Conservation (phyloP, 2,888 invertebrate genomes). For the Tetranychus truncatus region DNA sequence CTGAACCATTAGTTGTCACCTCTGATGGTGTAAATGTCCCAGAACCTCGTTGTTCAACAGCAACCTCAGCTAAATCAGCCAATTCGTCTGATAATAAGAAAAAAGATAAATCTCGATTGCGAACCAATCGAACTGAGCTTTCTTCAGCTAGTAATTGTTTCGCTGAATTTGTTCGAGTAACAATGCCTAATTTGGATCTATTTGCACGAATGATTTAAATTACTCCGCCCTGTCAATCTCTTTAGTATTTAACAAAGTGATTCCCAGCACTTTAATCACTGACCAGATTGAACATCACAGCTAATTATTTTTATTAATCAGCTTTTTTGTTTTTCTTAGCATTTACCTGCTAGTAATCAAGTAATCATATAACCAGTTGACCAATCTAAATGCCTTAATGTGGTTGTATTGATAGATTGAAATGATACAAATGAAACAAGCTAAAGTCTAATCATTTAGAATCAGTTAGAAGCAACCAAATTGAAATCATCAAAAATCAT, state of each 20-base stretch:
- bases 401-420: too few species aligned
- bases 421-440: too few species aligned
- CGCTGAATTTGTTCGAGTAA: conserved; percentile 13
- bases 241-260: background rate
- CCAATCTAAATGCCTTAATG: too few species aligned
- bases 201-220: conserved; percentile 16
- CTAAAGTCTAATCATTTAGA: too few species aligned
- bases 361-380: too few species aligned
- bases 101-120: background rate
- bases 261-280: background rate
- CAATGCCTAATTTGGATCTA: conserved; percentile 18
- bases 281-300: too few species aligned
- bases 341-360: too few species aligned
- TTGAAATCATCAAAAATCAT: too few species aligned
- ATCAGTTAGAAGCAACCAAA: too few species aligned
- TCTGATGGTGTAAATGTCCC: background rate
- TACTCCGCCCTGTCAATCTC: background rate
- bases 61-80: background rate
- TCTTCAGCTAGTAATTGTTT: background rate
- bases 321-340: too few species aligned
- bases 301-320: too few species aligned
- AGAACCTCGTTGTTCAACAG: background rate
- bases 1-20: too few species aligned
- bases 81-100: background rate
- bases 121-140: background rate